These are phyloP conservation scores for Eueides isabella DNA, from an alignment of 1,140 invertebrate genomes.

Conservation along the genomic window DNA sequence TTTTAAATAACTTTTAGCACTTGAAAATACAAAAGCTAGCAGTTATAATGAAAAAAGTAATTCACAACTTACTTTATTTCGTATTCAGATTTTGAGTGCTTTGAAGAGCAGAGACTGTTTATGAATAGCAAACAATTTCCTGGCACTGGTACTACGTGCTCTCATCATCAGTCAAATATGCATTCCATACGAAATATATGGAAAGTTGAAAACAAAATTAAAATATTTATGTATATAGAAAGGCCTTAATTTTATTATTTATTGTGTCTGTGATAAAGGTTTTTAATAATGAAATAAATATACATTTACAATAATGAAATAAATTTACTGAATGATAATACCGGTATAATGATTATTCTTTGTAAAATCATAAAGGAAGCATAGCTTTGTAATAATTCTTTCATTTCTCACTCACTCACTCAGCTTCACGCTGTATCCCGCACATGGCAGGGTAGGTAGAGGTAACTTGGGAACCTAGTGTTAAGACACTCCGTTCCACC, in stretches of 20 bases:
- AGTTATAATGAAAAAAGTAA: not conserved
- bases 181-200: not conserved
- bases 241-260: not conserved
- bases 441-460: too few relatives aligned
- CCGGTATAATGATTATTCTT: too few relatives aligned
- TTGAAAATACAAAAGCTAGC: not conserved
- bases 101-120: not conserved
- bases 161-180: not conserved
- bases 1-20: not conserved
- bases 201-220: not conserved
- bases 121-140: constrained; percentile 7
- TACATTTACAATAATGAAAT: too few relatives aligned
- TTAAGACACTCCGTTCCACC: too few relatives aligned
- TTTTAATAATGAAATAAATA: too few relatives aligned
- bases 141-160: not conserved
- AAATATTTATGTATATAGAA: not conserved
- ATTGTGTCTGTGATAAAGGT: not conserved
- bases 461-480: too few relatives aligned
- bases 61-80: constrained; percentile 3
- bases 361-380: too few relatives aligned
- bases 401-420: too few relatives aligned
- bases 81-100: constrained; percentile 2
- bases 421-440: too few relatives aligned
- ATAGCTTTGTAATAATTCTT: too few relatives aligned
- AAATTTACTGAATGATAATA: too few relatives aligned